phyloP scores from a whole-genome alignment of 1,140 invertebrate species.

The Listronotus bonariensis region DNA sequence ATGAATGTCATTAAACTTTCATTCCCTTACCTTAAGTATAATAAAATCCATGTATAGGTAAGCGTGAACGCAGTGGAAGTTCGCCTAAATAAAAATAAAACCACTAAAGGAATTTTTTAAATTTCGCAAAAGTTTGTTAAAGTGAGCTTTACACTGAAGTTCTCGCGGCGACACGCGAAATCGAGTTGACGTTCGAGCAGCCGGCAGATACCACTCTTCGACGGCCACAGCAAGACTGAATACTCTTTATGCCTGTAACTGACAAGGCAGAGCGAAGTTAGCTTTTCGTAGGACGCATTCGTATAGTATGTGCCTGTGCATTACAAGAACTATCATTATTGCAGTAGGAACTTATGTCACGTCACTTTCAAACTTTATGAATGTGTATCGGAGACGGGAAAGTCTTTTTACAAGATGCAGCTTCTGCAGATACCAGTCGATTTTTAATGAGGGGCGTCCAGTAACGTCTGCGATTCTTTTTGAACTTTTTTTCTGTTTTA shows the following conservation, averaged over 20 bases:
- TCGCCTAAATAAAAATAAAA: conserved; percentile 14
- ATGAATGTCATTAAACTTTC: conserved; percentile 9
- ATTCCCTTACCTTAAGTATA: conserved; percentile 43
- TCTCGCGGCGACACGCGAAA: conserved; percentile 33
- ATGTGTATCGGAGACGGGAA: conserved; percentile 17
- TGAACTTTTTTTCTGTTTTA: background rate
- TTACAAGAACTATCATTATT: conserved; percentile 38
- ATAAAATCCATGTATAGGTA: conserved; percentile 45
- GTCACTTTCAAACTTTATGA: conserved; percentile 30
- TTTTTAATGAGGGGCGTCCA: conserved; percentile 17
- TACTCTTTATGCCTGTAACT: conserved; percentile 29
- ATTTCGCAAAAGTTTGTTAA: conserved; percentile 5
- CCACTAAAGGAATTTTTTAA: conserved; percentile 11
- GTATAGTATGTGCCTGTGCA: conserved; percentile 29
- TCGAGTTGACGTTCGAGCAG: conserved; percentile 5
- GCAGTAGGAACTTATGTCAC: conserved; percentile 34
- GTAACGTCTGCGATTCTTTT: background rate
- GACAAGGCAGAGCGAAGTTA: conserved; percentile 30
- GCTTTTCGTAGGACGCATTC: conserved; percentile 27
- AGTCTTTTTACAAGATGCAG: conserved; percentile 18
- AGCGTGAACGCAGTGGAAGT: conserved; percentile 2
- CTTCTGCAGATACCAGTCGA: conserved; percentile 15
- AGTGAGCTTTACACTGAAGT: conserved; percentile 15
- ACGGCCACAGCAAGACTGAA: conserved; percentile 27
- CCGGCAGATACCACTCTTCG: conserved; percentile 2